phyloP scores from a whole-genome alignment of 2,113 vertebrate genomes.

The Macquaria ambigua region DNA sequence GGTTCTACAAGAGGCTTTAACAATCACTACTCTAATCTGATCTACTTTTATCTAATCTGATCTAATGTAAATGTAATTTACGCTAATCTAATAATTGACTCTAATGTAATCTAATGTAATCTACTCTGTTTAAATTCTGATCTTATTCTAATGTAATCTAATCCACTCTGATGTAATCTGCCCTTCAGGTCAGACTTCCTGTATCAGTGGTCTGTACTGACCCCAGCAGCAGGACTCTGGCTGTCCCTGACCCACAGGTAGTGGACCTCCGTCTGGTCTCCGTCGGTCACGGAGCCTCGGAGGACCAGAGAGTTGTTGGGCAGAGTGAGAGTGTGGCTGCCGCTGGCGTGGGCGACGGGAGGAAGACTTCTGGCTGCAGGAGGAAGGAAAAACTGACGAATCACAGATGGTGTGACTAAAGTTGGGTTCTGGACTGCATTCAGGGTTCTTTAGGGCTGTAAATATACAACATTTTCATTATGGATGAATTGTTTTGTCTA shows the following conservation, averaged over 20 bases:
- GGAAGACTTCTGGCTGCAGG: conserved; percentile 85
- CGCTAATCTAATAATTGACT: not conserved
- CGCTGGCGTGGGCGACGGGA: conserved; percentile 89
- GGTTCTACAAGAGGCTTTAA: too few species aligned
- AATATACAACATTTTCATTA: not conserved
- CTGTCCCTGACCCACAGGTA: conserved; percentile 90
- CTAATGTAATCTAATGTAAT: not conserved
- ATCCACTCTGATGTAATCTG: not conserved
- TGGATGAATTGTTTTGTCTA: not conserved
- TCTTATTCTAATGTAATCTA: too few species aligned
- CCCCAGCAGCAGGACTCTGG: conserved; percentile 94
- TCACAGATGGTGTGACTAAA: not conserved
- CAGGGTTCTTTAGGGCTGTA: not conserved
- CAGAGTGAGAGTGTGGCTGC: conserved; percentile 89
- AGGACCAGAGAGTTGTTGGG: conserved; percentile 92
- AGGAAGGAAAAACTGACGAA: not conserved
- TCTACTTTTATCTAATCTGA: not conserved
- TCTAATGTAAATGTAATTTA: too few species aligned
- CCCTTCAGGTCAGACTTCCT: too few species aligned
- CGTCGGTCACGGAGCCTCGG: conserved; percentile 88
- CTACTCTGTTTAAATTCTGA: too few species aligned
- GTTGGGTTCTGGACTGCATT: not conserved
- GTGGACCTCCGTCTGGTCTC: conserved; percentile 86
- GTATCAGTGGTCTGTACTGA: conserved; percentile 59
- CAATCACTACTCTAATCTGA: too few species aligned